Evolutionary conservation across 2,888 invertebrate species (phyloP), one percentile per base, ranked within the genome.

Genomic region (Sepiola atlantica): DNA sequence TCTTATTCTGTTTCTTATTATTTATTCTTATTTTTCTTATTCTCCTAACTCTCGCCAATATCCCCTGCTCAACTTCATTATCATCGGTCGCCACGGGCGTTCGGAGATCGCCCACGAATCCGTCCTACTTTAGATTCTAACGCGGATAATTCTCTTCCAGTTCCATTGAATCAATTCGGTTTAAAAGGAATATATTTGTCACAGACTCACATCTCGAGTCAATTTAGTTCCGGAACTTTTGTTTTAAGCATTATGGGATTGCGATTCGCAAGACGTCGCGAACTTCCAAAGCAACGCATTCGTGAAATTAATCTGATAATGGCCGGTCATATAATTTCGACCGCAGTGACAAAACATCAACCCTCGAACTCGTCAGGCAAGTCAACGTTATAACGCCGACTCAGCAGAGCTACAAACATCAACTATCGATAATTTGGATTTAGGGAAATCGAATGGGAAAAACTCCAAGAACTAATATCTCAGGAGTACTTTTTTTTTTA

Each of bases 241-340:
- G 77, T 77, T 77, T 77, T 77, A n/a, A 77, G n/a, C 77, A 77
- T 77, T 77, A 77, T 77, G 28, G 77, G 77, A 77, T 77, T 77
- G 77, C 10, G 77, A 77, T 28, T 77, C 77, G 16, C 77, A 77
- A 77, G 77, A 77, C 77, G n/a, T n/a, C n/a, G 77, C 77, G 77
- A 77, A 77, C 28, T 77, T 77, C 77, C 12, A 77, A 77, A 77
- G 77, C 77, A 77, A 77, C 28, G n/a, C 77, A n/a, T 77, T 77
- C 77, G n/a, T 77, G 77, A 77, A 77, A 77, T 77, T 77, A 77
- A 77, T 77, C 77, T n/a, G 77, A 77, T 77, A 77, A 77, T 77
- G 77, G 77, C n/a, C 77, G 28, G 12, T 77, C 28, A 77, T 77
- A 77, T 77, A 77, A 77, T 77, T 77, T 77, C 77, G 28, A n/a